Evolutionary conservation across 1,140 invertebrate genomes (phyloP), one percentile per base, ranked within the genome.

Genomic region (Patella vulgata): DNA sequence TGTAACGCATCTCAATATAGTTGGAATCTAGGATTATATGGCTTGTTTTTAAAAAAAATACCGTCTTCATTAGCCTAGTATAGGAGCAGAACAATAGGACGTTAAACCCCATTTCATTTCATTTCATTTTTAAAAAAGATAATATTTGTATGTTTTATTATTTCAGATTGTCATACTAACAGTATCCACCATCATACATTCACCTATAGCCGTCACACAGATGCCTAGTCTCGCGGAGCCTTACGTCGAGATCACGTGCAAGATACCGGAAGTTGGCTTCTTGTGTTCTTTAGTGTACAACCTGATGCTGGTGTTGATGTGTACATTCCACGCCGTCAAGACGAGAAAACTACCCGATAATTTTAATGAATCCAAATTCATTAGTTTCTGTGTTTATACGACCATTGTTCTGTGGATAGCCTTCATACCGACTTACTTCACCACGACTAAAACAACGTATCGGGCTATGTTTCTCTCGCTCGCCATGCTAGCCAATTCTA

Each of bases 281-380:
- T 33, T 63, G 0, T 42, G 52, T 27, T 53, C 54, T 36, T 19
- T 96, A 82, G 90, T 90, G 66, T 96, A 95, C 87, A 93, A 94
- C 1, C 92, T 95, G 66, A 84, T 94, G 28, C 86, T 96, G 21
- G 93, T 96, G 68, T 84, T 94, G 9, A 87, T 94, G 3, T 95
- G 94, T 81, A 95, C 93, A 0, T 88, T 94, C 8, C 95, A 96
- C 79, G 94, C 94, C 3, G 89, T 96, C 0, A 87, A 94, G 46
- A 74, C 74, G 4, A 59, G 78, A 40, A 65, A 63, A 44, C 63
- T 76, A 14, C 77, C 77, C 12, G 70, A 77, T 44, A 77, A 75
- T 46, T 78, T 73, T 60, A 79, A 79, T 60, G 77, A 79, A 44
- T 67, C 73, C 1, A 56, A 65, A 28, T 73, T 69, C 52, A 74